Evolutionary conservation across 2,888 invertebrate species (phyloP), one percentile per base, ranked within the genome.

Genomic region (Silvanus unidentatus): DNA sequence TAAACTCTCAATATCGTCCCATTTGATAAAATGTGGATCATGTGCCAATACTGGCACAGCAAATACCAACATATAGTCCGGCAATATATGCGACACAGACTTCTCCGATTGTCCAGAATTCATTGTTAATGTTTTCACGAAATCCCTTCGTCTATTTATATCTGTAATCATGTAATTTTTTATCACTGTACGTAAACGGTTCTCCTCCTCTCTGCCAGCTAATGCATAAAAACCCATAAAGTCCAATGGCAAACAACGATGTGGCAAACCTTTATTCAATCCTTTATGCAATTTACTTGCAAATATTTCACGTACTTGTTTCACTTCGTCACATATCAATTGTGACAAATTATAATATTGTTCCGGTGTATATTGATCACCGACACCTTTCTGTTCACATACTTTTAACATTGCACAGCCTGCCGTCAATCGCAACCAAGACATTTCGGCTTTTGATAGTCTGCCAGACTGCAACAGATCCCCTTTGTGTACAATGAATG

Each of bases 41-140:
- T 97, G 95, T n/a, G 96, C 88, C 47, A 98, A 77, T 41, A 98
- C 82, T 39, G 97, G 93, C 57, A 97, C 87, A n/a, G 94, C 90
- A 73, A 96, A 97, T 54, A 95, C 92, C 64, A 98, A 75, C 86
- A 95, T 94, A 70, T 96, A 97, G 75, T 98, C 98, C 42, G 98
- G 97, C 72, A 96, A 76, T 69, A 93, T 90, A 71, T 89, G 88
- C 54, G 82, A 77, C 65, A 83, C 75, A 0, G 84, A 84, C 46
- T 81, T 81, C 61, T 86, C 86, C 57, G 81, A 79, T 74, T 75
- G 64, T 40, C 68, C 67, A 40, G 84, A 79, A 50, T 83, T 84
- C 65, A 86, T 78, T 12, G 86, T 83, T 55, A 92, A 77, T 49
- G 86, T 86, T 66, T 92, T 88, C 16, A 96, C 84, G 71, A 93